Percentiles rank a stretch among this genome's conserved stretches.
Evolutionary conservation across 2,797 vertebrate species (phyloP).

Genomic region (Parotocinclus haroldoi): DNA sequence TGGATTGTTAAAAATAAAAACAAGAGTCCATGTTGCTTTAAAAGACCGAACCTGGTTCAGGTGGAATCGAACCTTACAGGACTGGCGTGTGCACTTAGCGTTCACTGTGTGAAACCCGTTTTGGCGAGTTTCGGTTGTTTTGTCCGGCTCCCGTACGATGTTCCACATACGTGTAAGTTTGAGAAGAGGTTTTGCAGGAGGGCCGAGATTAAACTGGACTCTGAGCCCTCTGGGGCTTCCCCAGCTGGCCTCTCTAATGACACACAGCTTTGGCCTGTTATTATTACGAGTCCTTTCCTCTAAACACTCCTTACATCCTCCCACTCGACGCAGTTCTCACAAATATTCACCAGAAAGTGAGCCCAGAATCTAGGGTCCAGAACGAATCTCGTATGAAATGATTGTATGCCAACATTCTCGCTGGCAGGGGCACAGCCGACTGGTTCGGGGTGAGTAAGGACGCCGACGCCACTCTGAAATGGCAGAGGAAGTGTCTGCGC

Average conservation of each 20-base stretch:
- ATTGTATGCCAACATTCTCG: too few relatives aligned
- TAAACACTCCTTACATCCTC: slow-evolving; percentile 59
- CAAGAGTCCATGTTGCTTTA: too few relatives aligned
- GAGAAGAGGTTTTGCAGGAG: neutral
- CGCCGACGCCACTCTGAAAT: slow-evolving; percentile 87
- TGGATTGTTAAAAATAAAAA: too few relatives aligned
- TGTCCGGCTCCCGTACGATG: too few relatives aligned
- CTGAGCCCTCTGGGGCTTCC: neutral
- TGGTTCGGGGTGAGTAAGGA: slow-evolving; percentile 98
- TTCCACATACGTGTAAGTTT: neutral
- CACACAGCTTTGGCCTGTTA: slow-evolving; percentile 62
- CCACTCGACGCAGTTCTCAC: slow-evolving; percentile 20
- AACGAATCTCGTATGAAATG: too few relatives aligned
- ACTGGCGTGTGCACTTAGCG: too few relatives aligned
- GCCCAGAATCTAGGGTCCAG: neutral
- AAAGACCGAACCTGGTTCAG: too few relatives aligned
- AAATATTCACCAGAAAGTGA: slow-evolving; percentile 26
- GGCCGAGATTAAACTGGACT: neutral
- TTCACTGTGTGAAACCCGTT: too few relatives aligned
- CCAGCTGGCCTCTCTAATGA: slow-evolving; percentile 62
- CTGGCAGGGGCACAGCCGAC: slow-evolving; percentile 55
- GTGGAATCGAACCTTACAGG: too few relatives aligned
- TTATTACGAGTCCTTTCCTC: slow-evolving; percentile 59
- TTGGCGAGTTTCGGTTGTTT: too few relatives aligned
- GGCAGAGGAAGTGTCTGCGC: slow-evolving; percentile 93